phyloP scores from a whole-genome alignment of 2,113 vertebrate species.

The Fukomys damarensis region DNA sequence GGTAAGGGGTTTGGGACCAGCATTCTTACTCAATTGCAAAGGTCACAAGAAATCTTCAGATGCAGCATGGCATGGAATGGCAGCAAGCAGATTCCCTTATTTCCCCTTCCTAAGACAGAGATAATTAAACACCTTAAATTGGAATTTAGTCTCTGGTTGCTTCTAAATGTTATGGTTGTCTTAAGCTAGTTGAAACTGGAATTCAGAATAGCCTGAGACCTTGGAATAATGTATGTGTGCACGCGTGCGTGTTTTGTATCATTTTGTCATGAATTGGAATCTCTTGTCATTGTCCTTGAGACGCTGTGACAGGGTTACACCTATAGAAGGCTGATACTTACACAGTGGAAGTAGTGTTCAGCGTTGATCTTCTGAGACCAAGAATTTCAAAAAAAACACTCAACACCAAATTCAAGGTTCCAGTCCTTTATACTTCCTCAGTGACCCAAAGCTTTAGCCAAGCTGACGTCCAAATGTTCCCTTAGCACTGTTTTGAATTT shows the following conservation, averaged over 20 bases:
- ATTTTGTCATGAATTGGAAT: constrained; percentile 20
- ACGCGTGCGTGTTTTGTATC: neutral
- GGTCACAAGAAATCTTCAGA: neutral
- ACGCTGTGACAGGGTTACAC: constrained; percentile 27
- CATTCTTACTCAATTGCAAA: neutral
- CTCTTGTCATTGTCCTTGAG: constrained; percentile 57
- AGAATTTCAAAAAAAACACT: constrained; percentile 63
- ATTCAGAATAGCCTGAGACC: constrained; percentile 11
- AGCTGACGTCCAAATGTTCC: neutral
- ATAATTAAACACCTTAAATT: constrained; percentile 64
- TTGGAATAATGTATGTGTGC: neutral
- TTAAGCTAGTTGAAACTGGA: neutral
- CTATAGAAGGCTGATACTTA: constrained; percentile 43
- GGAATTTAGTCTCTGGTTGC: constrained; percentile 48
- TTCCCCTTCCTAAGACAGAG: neutral
- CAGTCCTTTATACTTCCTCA: constrained; percentile 48
- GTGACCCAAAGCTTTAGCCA: neutral
- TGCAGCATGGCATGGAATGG: neutral
- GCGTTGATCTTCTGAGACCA: constrained; percentile 67
- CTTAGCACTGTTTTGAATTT: neutral
- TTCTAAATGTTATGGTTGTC: constrained; percentile 45
- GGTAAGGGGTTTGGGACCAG: neutral
- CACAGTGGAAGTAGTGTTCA: constrained; percentile 64
- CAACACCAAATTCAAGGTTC: constrained; percentile 60
- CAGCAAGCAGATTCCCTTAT: neutral